phyloP scores from a whole-genome alignment of 1,140 invertebrate genomes.

The Heterodera carotae region DNA sequence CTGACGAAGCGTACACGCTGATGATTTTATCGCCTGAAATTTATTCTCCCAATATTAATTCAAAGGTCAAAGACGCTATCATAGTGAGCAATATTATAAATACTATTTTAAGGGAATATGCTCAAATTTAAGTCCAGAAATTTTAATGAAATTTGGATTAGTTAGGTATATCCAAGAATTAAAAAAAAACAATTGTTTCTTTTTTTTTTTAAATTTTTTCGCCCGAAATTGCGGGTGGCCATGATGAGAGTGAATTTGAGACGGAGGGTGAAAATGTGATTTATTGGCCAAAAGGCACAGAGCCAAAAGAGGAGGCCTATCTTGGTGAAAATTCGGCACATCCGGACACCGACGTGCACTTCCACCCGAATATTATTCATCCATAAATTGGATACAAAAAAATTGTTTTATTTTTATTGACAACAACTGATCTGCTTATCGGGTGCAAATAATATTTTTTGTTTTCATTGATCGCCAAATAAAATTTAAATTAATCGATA shows the following conservation, averaged over 20 bases:
- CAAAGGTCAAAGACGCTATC: neutral
- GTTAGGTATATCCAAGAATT: too few relatives aligned
- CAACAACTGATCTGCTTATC: too few relatives aligned
- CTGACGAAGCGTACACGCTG: constrained; percentile 2
- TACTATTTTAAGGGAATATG: neutral
- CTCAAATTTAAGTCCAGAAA: too few relatives aligned
- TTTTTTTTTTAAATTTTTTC: neutral
- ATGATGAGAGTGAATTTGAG: constrained; percentile 4
- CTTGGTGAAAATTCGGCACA: neutral
- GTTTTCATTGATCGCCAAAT: too few relatives aligned
- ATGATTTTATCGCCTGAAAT: neutral
- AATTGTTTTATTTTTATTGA: too few relatives aligned
- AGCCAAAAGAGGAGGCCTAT: neutral
- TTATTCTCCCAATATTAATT: neutral
- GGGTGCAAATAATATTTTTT: too few relatives aligned
- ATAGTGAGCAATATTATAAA: neutral
- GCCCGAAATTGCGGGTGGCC: constrained; percentile 4
- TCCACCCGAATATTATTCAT: neutral
- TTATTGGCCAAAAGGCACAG: neutral
- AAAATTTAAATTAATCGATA: too few relatives aligned
- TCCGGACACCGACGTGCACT: neutral
- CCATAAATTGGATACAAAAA: too few relatives aligned
- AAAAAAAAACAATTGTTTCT: too few relatives aligned
- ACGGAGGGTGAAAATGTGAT: constrained; percentile 8
- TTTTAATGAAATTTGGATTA: neutral